Evolutionary conservation across 2,888 invertebrate species (phyloP).

Genomic region (Polia nebulosa): DNA sequence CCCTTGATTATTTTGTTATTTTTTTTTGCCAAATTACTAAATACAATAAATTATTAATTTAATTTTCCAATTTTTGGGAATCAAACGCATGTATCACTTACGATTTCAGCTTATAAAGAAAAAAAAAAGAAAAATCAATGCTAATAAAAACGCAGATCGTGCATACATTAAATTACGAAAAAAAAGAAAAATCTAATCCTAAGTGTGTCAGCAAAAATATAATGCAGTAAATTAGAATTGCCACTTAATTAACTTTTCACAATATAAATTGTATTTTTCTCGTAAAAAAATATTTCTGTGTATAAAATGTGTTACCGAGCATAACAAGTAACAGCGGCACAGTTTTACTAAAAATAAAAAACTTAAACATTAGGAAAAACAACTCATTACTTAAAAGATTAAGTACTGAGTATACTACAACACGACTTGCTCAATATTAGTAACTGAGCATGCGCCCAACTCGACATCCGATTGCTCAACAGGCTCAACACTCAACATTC

Average conservation of each 20-base stretch:
- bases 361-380: constrained; percentile 50
- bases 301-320: constrained; percentile 90
- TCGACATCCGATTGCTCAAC: constrained; percentile 47
- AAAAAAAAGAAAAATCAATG: constrained; percentile 79
- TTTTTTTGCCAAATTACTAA: constrained; percentile 69
- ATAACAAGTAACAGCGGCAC: constrained; percentile 83
- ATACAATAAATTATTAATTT: constrained; percentile 79
- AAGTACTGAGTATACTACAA: constrained; percentile 64
- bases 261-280: constrained; percentile 84
- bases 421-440: constrained; percentile 36
- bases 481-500: constrained; percentile 54
- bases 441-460: constrained; percentile 42
- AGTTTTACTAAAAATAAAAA: constrained; percentile 75
- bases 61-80: constrained; percentile 71
- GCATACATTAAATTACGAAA: constrained; percentile 89
- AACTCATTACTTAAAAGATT: constrained; percentile 56
- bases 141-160: constrained; percentile 90
- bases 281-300: constrained; percentile 90
- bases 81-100: constrained; percentile 76
- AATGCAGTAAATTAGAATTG: constrained; percentile 90
- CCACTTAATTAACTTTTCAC: constrained; percentile 89
- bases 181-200: constrained; percentile 80
- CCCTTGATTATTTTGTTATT: constrained; percentile 71
- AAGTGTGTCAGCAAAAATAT: constrained; percentile 91
- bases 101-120: constrained; percentile 78